Conservation (phyloP, 2,888 invertebrate genomes). For the Eupithecia subumbrata region DNA sequence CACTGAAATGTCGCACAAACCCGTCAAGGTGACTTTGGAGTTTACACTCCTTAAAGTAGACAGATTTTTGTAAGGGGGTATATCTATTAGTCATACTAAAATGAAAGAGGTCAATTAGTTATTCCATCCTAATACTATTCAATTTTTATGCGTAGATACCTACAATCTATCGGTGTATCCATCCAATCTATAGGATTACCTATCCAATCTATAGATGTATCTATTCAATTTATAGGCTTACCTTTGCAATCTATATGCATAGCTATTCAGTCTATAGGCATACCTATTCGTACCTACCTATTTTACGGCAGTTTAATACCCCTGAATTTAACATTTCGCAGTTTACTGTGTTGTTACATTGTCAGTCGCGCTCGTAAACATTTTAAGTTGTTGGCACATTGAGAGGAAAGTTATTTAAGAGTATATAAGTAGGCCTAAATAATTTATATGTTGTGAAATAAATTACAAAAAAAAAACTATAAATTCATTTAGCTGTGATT, state of each 20-base stretch:
- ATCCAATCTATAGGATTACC: not conserved
- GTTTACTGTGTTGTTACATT: conserved; percentile 62
- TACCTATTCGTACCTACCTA: conserved; percentile 19
- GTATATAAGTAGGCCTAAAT: not conserved
- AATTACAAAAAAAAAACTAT: too few relatives aligned
- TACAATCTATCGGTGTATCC: too few relatives aligned
- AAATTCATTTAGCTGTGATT: too few relatives aligned
- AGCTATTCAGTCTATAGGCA: not conserved
- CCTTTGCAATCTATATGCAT: not conserved
- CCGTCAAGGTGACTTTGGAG: too few relatives aligned
- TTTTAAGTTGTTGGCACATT: conserved; percentile 42
- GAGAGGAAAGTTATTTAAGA: conserved; percentile 18
- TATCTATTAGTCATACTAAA: too few relatives aligned
- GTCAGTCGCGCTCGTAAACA: conserved; percentile 58
- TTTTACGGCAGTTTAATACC: conserved; percentile 54
- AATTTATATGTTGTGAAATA: too few relatives aligned
- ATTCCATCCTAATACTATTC: too few relatives aligned
- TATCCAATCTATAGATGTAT: not conserved
- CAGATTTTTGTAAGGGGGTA: too few relatives aligned
- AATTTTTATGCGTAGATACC: too few relatives aligned
- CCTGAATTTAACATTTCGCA: conserved; percentile 60
- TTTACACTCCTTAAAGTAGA: too few relatives aligned
- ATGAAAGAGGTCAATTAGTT: too few relatives aligned
- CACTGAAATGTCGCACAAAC: too few relatives aligned
- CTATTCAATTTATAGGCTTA: not conserved